phyloP scores from a whole-genome alignment of 2,113 vertebrate genomes.

The Nerophis ophidion region DNA sequence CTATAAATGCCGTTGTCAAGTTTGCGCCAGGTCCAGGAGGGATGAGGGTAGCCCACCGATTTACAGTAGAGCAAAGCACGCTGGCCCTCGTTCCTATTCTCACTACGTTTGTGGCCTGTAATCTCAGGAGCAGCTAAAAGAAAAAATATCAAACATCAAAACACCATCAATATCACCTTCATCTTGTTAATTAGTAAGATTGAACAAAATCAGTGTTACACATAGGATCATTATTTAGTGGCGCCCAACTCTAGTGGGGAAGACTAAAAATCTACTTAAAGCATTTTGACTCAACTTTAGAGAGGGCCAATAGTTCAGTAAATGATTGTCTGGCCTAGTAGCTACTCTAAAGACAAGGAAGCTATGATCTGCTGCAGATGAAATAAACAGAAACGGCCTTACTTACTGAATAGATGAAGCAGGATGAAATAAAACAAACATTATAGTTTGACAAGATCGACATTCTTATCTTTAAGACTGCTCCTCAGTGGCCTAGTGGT shows the following conservation, averaged over 20 bases:
- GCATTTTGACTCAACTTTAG: neutral
- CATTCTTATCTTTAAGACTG: too few relatives aligned
- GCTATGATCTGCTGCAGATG: too few relatives aligned
- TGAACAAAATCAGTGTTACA: too few relatives aligned
- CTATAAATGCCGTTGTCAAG: conserved; percentile 66
- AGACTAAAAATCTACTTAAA: neutral
- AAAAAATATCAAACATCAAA: conserved; percentile 4
- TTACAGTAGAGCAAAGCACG: conserved; percentile 89
- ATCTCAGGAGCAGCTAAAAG: conserved; percentile 84
- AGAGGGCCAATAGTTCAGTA: neutral
- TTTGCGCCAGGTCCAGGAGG: conserved; percentile 87
- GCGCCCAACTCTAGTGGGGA: neutral
- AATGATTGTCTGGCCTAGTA: too few relatives aligned
- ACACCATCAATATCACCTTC: too few relatives aligned
- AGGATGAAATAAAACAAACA: neutral
- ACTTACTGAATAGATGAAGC: neutral
- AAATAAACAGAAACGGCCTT: neutral
- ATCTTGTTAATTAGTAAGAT: neutral
- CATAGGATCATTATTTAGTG: too few relatives aligned
- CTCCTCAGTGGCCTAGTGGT: too few relatives aligned
- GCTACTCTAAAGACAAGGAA: too few relatives aligned
- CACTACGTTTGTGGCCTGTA: conserved; percentile 90
- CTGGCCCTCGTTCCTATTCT: conserved; percentile 95
- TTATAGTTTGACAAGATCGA: neutral
- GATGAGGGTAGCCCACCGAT: conserved; percentile 88